These are phyloP conservation scores for Apostichopus japonicus DNA, from an alignment of 35 echinoderm and acorn worm genomes.

Conservation along the genomic window DNA sequence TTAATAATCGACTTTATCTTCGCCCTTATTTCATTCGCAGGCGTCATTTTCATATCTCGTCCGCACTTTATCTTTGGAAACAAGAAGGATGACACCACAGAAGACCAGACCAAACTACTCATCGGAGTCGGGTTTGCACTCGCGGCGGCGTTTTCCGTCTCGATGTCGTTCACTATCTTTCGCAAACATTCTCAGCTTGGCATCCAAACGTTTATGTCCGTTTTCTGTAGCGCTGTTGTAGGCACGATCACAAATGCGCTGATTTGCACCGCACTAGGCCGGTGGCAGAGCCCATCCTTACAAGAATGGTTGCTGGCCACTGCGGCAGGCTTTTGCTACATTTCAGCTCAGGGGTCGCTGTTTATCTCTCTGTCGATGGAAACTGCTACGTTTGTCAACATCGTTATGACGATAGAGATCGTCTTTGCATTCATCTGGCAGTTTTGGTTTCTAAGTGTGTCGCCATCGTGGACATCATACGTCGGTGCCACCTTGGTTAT, in stretches of 20 bases:
- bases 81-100: not conserved
- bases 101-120: not conserved
- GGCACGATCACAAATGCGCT: not conserved
- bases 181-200: slow-evolving; percentile 19
- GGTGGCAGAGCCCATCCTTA: not conserved
- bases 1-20: not conserved
- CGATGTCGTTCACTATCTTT: not conserved
- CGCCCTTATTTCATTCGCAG: slow-evolving; percentile 2
- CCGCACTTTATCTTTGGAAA: slow-evolving; percentile 26
- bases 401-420: slow-evolving; percentile 26
- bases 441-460: not conserved
- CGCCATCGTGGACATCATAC: slow-evolving; percentile 42
- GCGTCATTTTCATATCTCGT: slow-evolving; percentile 16
- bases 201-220: slow-evolving; percentile 3
- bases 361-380: slow-evolving; percentile 35
- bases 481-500: not conserved
- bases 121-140: not conserved
- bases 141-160: not conserved
- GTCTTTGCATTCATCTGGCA: slow-evolving; percentile 26
- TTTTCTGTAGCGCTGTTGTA: slow-evolving; percentile 6
- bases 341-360: not conserved
- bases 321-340: not conserved
- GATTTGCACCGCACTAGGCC: not conserved
- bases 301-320: slow-evolving; percentile 9
- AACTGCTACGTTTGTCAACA: slow-evolving; percentile 26